phyloP scores from a whole-genome alignment of 2,888 invertebrate species.

The Heteropelma amictum region DNA sequence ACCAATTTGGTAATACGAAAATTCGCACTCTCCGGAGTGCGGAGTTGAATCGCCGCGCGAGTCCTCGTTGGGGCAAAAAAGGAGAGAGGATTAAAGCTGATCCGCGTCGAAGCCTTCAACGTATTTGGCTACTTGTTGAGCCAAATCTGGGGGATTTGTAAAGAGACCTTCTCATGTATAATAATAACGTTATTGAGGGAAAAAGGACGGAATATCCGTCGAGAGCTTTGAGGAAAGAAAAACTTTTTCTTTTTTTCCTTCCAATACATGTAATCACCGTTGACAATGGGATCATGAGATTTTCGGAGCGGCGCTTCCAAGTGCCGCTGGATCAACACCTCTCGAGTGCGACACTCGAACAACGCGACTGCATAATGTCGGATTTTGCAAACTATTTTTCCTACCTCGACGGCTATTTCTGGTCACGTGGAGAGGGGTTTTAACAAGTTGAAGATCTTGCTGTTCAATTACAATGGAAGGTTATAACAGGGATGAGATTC shows the following conservation, averaged over 20 bases:
- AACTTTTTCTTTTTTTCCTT: background rate
- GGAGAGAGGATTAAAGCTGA: conserved; percentile 30
- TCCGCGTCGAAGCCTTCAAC: background rate
- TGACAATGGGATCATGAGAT: conserved; percentile 13
- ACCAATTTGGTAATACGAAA: conserved; percentile 31
- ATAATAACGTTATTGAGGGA: conserved; percentile 30
- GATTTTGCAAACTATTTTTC: background rate
- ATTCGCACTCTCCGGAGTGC: conserved; percentile 37
- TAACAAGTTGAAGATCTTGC: no score
- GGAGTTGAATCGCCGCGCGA: no score
- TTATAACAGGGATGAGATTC: no score
- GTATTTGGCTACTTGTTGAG: conserved; percentile 35
- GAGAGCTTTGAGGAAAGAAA: conserved; percentile 17
- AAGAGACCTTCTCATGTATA: background rate
- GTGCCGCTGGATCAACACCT: conserved; percentile 18
- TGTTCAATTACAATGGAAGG: no score
- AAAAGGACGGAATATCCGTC: background rate
- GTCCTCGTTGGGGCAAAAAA: background rate
- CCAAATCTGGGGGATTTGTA: conserved; percentile 48
- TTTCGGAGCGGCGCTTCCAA: conserved; percentile 20
- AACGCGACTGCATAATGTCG: conserved; percentile 16
- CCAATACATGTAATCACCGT: conserved; percentile 8
- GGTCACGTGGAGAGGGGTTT: no score
- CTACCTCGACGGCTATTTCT: background rate
- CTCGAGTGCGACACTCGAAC: conserved; percentile 19